These are phyloP conservation scores for Seira sanloemensis DNA, from an alignment of 2,888 invertebrate species.

Conservation along the genomic window DNA sequence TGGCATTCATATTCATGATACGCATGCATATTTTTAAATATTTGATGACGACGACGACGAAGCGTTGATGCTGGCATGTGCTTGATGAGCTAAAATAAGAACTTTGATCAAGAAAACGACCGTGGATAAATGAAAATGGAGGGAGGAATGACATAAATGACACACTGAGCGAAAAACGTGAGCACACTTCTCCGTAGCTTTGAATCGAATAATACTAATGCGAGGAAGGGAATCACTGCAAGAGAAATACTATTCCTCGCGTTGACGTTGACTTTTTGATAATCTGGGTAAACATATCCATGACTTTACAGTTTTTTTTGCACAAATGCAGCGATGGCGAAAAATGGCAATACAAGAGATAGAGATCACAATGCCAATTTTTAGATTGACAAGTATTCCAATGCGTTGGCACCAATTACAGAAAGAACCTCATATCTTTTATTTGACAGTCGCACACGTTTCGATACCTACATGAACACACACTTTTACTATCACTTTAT, in stretches of 20 bases:
- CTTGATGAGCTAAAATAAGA: neutral
- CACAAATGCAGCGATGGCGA: neutral
- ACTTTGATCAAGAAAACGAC: neutral
- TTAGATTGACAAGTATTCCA: neutral
- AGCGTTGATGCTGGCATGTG: neutral
- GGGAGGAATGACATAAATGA: too few species aligned
- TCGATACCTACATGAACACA: too few species aligned
- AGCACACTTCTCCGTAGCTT: neutral
- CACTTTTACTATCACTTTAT: too few species aligned
- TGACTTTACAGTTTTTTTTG: neutral
- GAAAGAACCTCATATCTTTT: too few species aligned
- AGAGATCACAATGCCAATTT: conserved; percentile 26
- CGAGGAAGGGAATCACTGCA: neutral
- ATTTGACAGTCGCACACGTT: too few species aligned
- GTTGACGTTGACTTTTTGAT: too few species aligned
- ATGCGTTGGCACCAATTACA: too few species aligned
- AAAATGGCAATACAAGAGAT: conserved; percentile 1
- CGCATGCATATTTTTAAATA: neutral
- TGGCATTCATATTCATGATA: neutral
- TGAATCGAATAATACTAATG: neutral
- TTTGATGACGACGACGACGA: neutral
- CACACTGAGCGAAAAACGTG: neutral
- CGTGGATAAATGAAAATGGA: neutral
- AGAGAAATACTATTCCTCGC: neutral
- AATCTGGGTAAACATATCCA: neutral